A percentile compares a stretch with the other conserved stretches of the same genome.
Conservation (phyloP, 2,113 vertebrate species). For the Cryptomyrus ogoouensis region DNA sequence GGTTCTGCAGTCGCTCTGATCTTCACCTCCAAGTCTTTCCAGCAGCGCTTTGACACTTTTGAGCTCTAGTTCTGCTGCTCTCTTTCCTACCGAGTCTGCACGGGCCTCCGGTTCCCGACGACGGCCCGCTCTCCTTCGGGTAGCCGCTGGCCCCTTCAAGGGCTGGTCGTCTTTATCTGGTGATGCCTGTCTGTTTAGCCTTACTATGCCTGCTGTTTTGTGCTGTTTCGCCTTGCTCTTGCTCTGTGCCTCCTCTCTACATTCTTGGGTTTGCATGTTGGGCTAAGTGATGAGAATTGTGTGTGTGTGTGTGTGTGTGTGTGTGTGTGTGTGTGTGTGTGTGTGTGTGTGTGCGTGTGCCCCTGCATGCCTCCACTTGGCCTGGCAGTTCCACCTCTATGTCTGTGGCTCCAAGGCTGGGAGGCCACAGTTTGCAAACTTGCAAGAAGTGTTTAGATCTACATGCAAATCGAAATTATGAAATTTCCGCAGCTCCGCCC, state of each 20-base stretch:
- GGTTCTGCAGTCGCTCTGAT: not conserved
- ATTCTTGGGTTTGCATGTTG: not conserved
- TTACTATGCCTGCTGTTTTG: conserved; percentile 56
- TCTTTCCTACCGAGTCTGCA: not conserved
- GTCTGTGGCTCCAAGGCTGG: not conserved
- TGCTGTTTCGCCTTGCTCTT: not conserved
- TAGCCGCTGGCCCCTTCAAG: not conserved
- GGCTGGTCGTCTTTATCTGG: conserved; percentile 22
- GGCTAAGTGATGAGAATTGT: not conserved
- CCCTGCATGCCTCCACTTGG: not conserved
- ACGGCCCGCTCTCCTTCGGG: not conserved
- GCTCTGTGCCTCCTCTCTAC: not conserved
- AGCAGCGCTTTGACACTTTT: not conserved
- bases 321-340: not conserved
- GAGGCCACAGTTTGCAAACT: not conserved
- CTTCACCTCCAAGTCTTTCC: not conserved
- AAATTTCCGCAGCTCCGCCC: not conserved
- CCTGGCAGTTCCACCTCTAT: not conserved
- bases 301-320: not conserved
- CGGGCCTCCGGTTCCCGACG: not conserved
- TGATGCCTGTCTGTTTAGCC: conserved; percentile 92
- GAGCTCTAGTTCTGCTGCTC: not conserved
- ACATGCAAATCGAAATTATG: not conserved
- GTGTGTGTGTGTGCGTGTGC: not conserved
- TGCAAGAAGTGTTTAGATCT: not conserved